Evolutionary conservation across 2,888 invertebrate species (phyloP), one percentile per base, ranked within the genome.

Genomic region (Hermaeophaga mercurialis): DNA sequence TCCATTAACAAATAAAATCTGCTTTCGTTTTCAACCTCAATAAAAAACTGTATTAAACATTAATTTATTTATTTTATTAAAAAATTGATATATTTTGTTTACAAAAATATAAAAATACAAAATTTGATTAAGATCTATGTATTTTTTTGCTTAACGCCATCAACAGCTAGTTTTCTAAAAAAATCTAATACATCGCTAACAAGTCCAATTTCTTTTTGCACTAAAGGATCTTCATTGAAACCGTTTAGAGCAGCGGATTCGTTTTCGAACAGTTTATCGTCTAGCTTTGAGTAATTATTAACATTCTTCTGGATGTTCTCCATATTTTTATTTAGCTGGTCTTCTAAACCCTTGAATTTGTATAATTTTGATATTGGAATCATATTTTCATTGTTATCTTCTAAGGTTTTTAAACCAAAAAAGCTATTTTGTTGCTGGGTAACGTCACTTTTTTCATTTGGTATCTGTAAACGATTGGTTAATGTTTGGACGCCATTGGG

Each of bases 111-210:
- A 28, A 28, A 15, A 15, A 17, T 12, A 12, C 14, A 38, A 17
- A 14, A 3, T 17, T 2, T 38, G 8, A 38, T 1, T 28, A 17
- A 38, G 4, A 19, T 3, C 24, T 7, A 43, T 34, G 11, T 17
- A 12, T 15, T 24, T 11, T 43, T 49, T 17, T 50, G 17, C 46
- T 12, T 33, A 8, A 24, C 12, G 17, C 41, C 45, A 31, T 58
- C 50, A 14, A 52, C 46, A 7, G 65, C 56, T 19, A 70, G 56
- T 33, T 56, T 62, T 31, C 65, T 68, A 56, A 72, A 64, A 64
- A 69, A 71, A 9, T 52, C 54, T n/a, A 70, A 54, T 14, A 71
- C 36, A 53, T 63, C 66, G 46, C 61, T 66, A 1, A 67, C 56
- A 18, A 72, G 47, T 36, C 61, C 67, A 6, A 70, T 63, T 55